Evolutionary conservation across 2,888 invertebrate species (phyloP).

Genomic region (Caenorhabditis sp.): DNA sequence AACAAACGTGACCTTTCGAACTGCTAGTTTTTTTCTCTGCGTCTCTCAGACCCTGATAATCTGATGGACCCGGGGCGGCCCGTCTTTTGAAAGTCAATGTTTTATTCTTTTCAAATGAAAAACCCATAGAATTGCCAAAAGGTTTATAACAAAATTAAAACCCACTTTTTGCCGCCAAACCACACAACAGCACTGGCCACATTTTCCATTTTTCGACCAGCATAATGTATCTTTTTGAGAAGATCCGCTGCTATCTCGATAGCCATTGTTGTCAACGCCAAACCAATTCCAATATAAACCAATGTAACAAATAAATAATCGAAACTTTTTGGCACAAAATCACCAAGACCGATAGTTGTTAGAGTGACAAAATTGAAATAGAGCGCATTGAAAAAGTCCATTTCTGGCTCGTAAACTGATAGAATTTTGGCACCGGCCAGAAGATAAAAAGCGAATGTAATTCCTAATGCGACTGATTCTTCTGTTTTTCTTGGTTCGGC

Average conservation of each 20-base stretch:
- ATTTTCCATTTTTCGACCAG: slow-evolving; percentile 66
- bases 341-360: slow-evolving; percentile 64
- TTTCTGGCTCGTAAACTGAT: slow-evolving; percentile 66
- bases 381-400: slow-evolving; percentile 67
- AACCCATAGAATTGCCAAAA: too few relatives aligned
- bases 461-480: slow-evolving; percentile 57
- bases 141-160: neutral
- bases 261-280: slow-evolving; percentile 65
- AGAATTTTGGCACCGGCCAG: slow-evolving; percentile 58
- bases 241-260: slow-evolving; percentile 65
- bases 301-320: slow-evolving; percentile 63
- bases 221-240: slow-evolving; percentile 64
- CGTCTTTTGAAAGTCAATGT: too few relatives aligned
- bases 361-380: slow-evolving; percentile 69
- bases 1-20: too few relatives aligned
- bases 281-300: slow-evolving; percentile 62
- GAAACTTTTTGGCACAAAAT: slow-evolving; percentile 65
- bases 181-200: slow-evolving; percentile 63
- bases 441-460: slow-evolving; percentile 60
- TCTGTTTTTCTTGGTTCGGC: slow-evolving; percentile 37
- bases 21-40: too few relatives aligned
- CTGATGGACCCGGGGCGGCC: too few relatives aligned
- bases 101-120: too few relatives aligned
- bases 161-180: slow-evolving; percentile 68
- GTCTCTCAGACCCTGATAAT: too few relatives aligned